Conservation (phyloP, 2,888 invertebrate species). For the Nymphalis c-album region DNA sequence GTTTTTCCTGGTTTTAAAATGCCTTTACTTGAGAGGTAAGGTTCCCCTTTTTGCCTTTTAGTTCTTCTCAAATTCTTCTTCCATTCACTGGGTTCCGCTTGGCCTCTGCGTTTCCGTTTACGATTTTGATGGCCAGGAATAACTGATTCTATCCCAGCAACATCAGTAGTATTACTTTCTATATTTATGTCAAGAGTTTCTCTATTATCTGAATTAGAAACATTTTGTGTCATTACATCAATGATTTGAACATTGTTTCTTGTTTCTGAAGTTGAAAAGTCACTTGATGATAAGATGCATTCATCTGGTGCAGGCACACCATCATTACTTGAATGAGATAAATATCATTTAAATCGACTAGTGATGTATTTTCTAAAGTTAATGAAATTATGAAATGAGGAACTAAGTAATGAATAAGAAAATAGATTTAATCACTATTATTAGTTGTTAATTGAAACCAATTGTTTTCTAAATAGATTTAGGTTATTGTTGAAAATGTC, state of each 20-base stretch:
- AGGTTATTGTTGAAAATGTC: no score
- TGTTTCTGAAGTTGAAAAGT: no score
- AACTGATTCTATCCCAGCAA: slow-evolving; percentile 23
- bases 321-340: no score
- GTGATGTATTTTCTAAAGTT: no score
- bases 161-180: slow-evolving; percentile 27
- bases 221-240: not conserved
- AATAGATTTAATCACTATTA: no score
- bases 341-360: no score
- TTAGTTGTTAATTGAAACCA: no score
- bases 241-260: not conserved
- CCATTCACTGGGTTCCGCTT: slow-evolving; percentile 34
- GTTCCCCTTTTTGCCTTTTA: slow-evolving; percentile 37
- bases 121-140: slow-evolving; percentile 35
- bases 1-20: slow-evolving; percentile 35
- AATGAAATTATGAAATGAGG: no score
- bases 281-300: no score
- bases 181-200: slow-evolving; percentile 18
- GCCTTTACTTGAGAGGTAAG: slow-evolving; percentile 35
- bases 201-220: not conserved
- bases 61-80: slow-evolving; percentile 37
- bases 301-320: no score
- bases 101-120: slow-evolving; percentile 36
- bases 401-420: no score
- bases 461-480: no score